Percentiles rank a stretch among this genome's conserved stretches.
Conservation (phyloP, 1,140 invertebrate genomes). For the Idris sp. region DNA sequence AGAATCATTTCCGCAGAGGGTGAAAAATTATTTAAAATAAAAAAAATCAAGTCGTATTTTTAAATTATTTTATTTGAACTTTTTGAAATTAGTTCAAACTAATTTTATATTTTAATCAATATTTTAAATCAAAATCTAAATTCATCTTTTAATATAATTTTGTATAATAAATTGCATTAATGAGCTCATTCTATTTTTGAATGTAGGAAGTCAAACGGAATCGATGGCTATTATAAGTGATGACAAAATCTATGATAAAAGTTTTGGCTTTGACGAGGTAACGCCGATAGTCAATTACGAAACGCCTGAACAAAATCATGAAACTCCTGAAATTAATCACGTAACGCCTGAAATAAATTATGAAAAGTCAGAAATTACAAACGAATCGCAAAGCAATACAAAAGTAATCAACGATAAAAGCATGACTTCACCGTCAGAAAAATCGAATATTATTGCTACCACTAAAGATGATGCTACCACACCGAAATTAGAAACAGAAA, state of each 20-base stretch:
- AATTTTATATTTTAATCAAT: no score
- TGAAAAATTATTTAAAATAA: slow-evolving; percentile 2
- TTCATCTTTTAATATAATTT: no score
- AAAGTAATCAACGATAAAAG: slow-evolving; percentile 11
- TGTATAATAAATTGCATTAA: no score
- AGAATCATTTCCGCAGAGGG: neutral
- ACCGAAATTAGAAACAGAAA: slow-evolving; percentile 21
- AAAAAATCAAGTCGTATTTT: no score
- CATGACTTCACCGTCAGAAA: no score
- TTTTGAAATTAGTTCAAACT: no score
- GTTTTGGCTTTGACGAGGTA: slow-evolving; percentile 27
- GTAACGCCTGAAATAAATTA: slow-evolving; percentile 68
- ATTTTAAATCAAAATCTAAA: no score
- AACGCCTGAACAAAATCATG: slow-evolving; percentile 67
- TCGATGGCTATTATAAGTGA: slow-evolving; percentile 26
- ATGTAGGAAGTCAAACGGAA: slow-evolving; percentile 7
- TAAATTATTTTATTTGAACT: no score
- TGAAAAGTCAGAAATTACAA: slow-evolving; percentile 50
- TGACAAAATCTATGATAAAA: slow-evolving; percentile 43
- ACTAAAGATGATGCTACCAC: neutral
- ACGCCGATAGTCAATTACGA: slow-evolving; percentile 49
- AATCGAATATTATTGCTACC: no score
- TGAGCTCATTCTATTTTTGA: no score
- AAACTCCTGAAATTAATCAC: slow-evolving; percentile 71
- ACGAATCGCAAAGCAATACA: slow-evolving; percentile 46